A percentile compares a stretch with the other conserved stretches of the same genome.
Evolutionary conservation across 2,888 invertebrate genomes (phyloP).

Genomic region (Elysia crispata): DNA sequence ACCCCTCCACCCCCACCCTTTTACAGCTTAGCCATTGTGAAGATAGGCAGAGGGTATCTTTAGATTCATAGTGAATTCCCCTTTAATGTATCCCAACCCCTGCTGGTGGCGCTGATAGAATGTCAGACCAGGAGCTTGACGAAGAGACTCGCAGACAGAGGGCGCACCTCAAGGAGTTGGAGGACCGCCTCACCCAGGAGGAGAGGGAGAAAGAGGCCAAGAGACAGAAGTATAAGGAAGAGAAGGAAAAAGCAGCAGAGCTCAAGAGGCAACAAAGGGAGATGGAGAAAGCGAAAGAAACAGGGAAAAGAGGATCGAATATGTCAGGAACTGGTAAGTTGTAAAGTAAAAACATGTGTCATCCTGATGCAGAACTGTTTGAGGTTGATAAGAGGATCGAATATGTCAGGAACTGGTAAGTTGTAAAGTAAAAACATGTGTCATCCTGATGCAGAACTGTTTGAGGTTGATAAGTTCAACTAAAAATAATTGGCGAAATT

Average conservation of each 20-base stretch:
- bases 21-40: too few species aligned
- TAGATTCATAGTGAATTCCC: too few species aligned
- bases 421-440: too few species aligned
- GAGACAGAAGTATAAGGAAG: constrained; percentile 24
- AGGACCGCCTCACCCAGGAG: neutral
- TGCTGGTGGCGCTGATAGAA: neutral
- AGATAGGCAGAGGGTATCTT: too few species aligned
- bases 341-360: too few species aligned
- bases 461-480: too few species aligned
- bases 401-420: neutral
- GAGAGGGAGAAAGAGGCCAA: constrained; percentile 1
- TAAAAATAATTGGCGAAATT: too few species aligned
- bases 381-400: neutral
- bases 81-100: too few species aligned
- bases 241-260: neutral
- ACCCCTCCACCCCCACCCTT: too few species aligned
- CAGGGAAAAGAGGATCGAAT: neutral
- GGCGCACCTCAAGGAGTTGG: constrained; percentile 3
- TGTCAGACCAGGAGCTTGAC: constrained; percentile 6
- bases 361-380: too few species aligned
- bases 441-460: too few species aligned
- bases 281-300: constrained; percentile 16
- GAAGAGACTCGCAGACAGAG: neutral
- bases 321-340: neutral
- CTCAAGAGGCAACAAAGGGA: neutral